A percentile compares a stretch with the other conserved stretches of the same genome.
Conservation (phyloP, 1,140 invertebrate genomes). For the Lepidurus arcticus region DNA sequence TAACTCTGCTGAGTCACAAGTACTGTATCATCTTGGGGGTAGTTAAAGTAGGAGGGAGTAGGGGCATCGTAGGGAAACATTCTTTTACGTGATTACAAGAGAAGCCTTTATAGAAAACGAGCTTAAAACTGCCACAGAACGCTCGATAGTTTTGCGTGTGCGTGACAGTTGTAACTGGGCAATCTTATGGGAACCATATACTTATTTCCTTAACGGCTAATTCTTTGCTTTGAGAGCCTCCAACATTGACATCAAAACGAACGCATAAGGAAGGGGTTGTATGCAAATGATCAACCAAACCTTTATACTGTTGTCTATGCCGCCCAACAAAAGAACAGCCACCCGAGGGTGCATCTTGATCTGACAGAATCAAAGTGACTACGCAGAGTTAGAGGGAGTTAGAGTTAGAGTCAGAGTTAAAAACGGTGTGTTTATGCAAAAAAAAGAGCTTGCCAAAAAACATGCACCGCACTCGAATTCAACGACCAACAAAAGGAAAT, state of each 20-base stretch:
- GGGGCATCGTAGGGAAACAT: not conserved
- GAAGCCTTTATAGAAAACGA: no score
- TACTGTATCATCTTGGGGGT: not conserved
- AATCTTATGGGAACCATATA: no score
- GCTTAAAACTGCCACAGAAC: no score
- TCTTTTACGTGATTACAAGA: not conserved
- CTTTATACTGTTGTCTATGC: not conserved
- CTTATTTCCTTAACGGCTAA: not conserved
- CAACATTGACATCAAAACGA: not conserved
- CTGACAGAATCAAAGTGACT: not conserved
- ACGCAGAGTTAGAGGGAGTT: not conserved
- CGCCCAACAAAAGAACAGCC: slow-evolving; percentile 6
- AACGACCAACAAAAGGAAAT: no score
- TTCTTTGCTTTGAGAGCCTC: not conserved
- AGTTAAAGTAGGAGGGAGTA: not conserved
- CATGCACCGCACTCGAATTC: not conserved
- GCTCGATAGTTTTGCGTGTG: no score
- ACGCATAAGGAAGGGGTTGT: not conserved
- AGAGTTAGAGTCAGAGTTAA: not conserved
- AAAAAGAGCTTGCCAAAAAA: not conserved
- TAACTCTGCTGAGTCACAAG: not conserved
- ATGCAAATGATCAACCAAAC: not conserved
- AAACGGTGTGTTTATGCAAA: not conserved
- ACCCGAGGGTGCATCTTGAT: slow-evolving; percentile 16
- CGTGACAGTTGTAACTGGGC: no score